Evolutionary conservation across 92 coral and sea anemone species (phyloP).

Genomic region (Nematostella vectensis): DNA sequence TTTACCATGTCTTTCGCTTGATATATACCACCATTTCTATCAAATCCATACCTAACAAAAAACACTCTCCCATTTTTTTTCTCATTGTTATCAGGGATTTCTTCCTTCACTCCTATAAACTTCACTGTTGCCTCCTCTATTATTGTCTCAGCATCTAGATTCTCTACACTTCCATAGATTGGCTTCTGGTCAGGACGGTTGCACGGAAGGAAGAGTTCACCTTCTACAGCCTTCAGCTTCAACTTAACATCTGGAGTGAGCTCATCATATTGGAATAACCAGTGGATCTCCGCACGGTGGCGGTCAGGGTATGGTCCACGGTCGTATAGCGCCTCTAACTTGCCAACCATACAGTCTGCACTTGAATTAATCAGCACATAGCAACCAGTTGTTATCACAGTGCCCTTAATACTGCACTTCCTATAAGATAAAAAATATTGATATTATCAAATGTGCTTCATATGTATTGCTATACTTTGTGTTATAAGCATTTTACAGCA

Average conservation of each 20-base stretch:
- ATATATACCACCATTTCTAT: conserved; percentile 35
- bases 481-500: too few relatives aligned
- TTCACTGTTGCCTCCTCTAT: conserved; percentile 42
- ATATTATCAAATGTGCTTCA: too few relatives aligned
- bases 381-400: conserved; percentile 34
- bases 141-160: conserved; percentile 72
- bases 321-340: conserved; percentile 40
- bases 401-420: conserved; percentile 34
- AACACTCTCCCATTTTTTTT: conserved; percentile 17
- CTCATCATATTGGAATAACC: conserved; percentile 56
- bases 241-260: conserved; percentile 21
- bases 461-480: too few relatives aligned
- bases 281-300: conserved; percentile 54
- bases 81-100: conserved; percentile 11
- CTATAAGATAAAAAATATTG: too few relatives aligned
- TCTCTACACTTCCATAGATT: conserved; percentile 17
- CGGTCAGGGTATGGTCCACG: conserved; percentile 40
- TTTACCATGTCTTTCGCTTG: conserved; percentile 6
- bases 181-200: conserved; percentile 13
- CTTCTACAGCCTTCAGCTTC: conserved; percentile 5
- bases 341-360: conserved; percentile 42
- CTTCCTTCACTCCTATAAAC: conserved; percentile 11
- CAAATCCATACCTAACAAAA: conserved; percentile 70
- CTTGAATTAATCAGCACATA: conserved; percentile 56
- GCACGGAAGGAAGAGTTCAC: conserved; percentile 64